Evolutionary conservation across 1,140 invertebrate species (phyloP), one percentile per base, ranked within the genome.

Genomic region (Mya arenaria): DNA sequence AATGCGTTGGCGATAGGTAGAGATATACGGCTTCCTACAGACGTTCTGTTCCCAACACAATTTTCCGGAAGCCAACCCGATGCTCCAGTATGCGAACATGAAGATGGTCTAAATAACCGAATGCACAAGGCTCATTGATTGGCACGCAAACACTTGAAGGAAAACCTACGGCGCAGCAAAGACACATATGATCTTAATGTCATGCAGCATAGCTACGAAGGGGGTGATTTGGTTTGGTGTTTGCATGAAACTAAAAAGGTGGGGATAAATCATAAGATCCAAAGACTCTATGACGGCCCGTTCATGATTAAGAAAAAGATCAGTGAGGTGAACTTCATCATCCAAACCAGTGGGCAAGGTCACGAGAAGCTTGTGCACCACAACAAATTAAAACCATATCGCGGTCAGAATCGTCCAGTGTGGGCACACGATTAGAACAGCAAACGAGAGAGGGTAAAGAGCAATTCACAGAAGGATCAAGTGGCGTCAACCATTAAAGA

Each of bases 351-450:
- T 19, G 63, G 48, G 3, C 56, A 73, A 32, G 80, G 73, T n/a
- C 39, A 13, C 32, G 44, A 77, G 15, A n/a, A 25, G 25, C 19
- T 71, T 32, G 72, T 78, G 0, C 48, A 77, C 44, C 82, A 83
- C 39, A 60, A 77, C 55, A 77, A 68, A 28, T 55, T 83, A 19
- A 83, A 78, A 32, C 30, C 44, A 6, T 78, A 83, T 60, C 36
- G 34, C 4, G 73, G 72, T n/a, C 5, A 58, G 23, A 6, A 44
- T 73, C 10, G 15, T 32, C 58, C 69, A 52, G 30, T 32, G 23
- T 72, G 66, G 79, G 71, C 36, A 15, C 13, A n/a, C n/a, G n/a
- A n/a, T n/a, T n/a, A n/a, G n/a, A n/a, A n/a, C n/a, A n/a, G n/a
- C n/a, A n/a, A n/a, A n/a, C n/a, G n/a, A n/a, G n/a, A n/a, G n/a